Evolutionary conservation across 2,113 vertebrate genomes (phyloP), one percentile per base, ranked within the genome.

Genomic region (Triplophysa tibetana): DNA sequence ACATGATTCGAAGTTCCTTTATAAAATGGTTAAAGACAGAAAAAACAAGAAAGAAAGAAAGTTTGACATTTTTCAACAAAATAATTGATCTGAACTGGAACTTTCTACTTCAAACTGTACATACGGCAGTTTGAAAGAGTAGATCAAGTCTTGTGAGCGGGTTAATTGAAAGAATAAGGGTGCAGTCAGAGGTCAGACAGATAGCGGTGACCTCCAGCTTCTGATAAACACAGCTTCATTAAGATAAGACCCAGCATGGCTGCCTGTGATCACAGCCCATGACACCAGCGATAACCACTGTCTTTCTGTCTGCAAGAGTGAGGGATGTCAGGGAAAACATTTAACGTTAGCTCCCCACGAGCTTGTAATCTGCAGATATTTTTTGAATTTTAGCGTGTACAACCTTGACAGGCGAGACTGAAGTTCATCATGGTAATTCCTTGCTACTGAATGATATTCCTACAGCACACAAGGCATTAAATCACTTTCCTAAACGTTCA

Each of bases 221-320:
- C 60, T 73, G 69, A 80, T 80, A 80, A 80, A 48, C 62, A 56
- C 45, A 41, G 78, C 78, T 80, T 80, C 70, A 74, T 80, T 80
- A 80, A 80, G 78, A 80, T 74, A 80, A 80, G 70, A 58, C n/a
- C 61, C 61, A 21, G 61, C 78, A 72, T n/a, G 19, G 5, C 21
- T n/a, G 45, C 26, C 29, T 74, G 43, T 80, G 78, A 80, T 70
- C 58, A 72, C 58, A 19, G 58, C 61, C 67, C 56, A 52, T 72
- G 67, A 70, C 77, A 72, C 58, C 77, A 69, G 26, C 19, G 77
- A 79, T 72, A 79, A 68, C 58, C 58, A 78, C 58, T 43, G 13
- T 48, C 24, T 72, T 72, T 75, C 60, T 54, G 10, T 54, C 61
- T 77, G 62, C 75, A 21, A 12, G 12, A 23, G 24, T 26, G 41